phyloP scores from a whole-genome alignment of 1,140 invertebrate genomes.

The Dermatophagoides farinae region DNA sequence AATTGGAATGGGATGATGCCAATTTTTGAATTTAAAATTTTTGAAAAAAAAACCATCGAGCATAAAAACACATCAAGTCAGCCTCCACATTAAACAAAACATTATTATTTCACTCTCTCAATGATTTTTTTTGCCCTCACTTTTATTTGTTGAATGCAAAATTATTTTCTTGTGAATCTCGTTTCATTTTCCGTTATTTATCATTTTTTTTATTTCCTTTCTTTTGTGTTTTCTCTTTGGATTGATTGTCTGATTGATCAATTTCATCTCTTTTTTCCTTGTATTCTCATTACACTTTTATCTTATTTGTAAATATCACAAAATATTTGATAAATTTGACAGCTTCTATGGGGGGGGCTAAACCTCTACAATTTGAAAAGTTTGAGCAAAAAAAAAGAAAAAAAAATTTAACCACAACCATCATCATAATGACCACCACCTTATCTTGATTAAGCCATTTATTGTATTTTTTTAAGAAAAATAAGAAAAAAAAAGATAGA shows the following conservation, averaged over 20 bases:
- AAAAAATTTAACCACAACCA: too few species aligned
- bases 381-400: too few species aligned
- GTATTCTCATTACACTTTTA: neutral
- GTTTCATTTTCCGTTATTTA: neutral
- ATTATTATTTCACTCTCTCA: conserved; percentile 5
- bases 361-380: too few species aligned
- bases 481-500: too few species aligned
- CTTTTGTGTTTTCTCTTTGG: too few species aligned
- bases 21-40: conserved; percentile 27
- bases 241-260: too few species aligned
- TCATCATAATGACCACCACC: neutral
- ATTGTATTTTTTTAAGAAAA: neutral
- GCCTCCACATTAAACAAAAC: neutral
- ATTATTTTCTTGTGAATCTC: too few species aligned
- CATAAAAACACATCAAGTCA: neutral
- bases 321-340: too few species aligned
- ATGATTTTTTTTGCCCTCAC: too few species aligned
- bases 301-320: neutral
- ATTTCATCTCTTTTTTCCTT: neutral
- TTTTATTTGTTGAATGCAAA: too few species aligned
- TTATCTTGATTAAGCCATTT: neutral
- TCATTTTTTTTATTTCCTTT: neutral
- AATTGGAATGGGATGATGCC: conserved; percentile 44
- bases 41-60: neutral
- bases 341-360: too few species aligned